These are phyloP conservation scores for Polyergus mexicanus DNA, from an alignment of 1,140 invertebrate genomes.

Conservation along the genomic window DNA sequence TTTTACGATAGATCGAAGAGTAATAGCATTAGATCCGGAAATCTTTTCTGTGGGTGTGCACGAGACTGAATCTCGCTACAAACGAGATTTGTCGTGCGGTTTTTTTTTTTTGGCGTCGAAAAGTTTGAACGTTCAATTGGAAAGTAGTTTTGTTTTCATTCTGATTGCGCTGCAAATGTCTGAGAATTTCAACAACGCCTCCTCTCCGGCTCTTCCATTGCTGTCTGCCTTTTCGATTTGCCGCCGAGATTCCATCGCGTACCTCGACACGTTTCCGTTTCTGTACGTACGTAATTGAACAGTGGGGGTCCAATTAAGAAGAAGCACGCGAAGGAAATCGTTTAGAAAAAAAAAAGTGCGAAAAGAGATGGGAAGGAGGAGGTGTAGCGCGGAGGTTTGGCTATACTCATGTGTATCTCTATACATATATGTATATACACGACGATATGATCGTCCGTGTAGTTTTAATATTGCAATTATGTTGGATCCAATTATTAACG, in stretches of 20 bases:
- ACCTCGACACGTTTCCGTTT: conserved; percentile 76
- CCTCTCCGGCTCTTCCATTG: neutral
- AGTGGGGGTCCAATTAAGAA: conserved; percentile 82
- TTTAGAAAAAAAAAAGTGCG: conserved; percentile 74
- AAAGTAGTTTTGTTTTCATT: conserved; percentile 60
- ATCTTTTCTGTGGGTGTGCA: too few species aligned
- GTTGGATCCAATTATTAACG: conserved; percentile 82
- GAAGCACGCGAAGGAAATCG: conserved; percentile 84
- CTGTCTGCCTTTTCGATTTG: conserved; percentile 39
- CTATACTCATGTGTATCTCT: conserved; percentile 14
- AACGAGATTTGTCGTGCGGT: conserved; percentile 60
- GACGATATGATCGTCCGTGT: conserved; percentile 71
- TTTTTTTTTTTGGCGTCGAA: conserved; percentile 22
- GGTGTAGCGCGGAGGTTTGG: neutral
- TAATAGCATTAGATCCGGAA: too few species aligned
- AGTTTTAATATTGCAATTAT: conserved; percentile 83
- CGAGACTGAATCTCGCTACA: conserved; percentile 12
- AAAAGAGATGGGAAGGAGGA: neutral
- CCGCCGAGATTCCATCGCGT: conserved; percentile 69
- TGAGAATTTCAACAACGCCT: conserved; percentile 52
- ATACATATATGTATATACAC: conserved; percentile 45
- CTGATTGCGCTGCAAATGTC: conserved; percentile 67
- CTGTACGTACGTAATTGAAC: conserved; percentile 76
- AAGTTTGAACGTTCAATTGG: conserved; percentile 55
- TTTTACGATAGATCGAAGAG: too few species aligned